Evolutionary conservation across 37 sponge, comb jelly and placozoan species (phyloP), one percentile per base, ranked within the genome.

Genomic region (Tethya wilhelma): DNA sequence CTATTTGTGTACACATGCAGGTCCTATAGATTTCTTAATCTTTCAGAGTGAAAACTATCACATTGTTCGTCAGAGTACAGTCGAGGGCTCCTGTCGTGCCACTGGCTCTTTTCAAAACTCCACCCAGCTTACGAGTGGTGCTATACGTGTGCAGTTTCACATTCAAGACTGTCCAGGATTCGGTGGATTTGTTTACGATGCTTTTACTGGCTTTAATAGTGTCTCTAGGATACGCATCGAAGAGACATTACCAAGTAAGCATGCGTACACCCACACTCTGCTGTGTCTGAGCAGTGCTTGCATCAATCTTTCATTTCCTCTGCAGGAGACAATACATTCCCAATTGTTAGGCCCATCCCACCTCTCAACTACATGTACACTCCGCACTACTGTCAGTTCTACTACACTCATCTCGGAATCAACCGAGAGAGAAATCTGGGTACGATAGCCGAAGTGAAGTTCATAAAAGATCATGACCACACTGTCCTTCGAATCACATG

Each of bases 201-300:
- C 91, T 4, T 91, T 82, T 83, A 91, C 88, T 3, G 91, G 91
- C 30, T 91, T 64, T 66, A 80, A 91, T 42, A 73, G 88, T 45
- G 43, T 71, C 12, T 91, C 91, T 0, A 44, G 91, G 56, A 91
- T 91, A 9, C 38, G 73, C 0, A 34, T 91, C 0, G 88, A 91
- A 67, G 91, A 91, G 40, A 31, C 77, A 19, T 57, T 57, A n/a
- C 80, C 80, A 39, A 32, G 82, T 82, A 72, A 42, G 82, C 25
- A 32, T 67, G 14, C 14, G 8, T 67, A 34, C 4, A 4, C 59
- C 23, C 17, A 9, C 26, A 9, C 14, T 14, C 14, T 58, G 59
- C 26, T 9, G 14, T n/a, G n/a, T n/a, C n/a, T n/a, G n/a, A n/a
- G n/a, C n/a, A n/a, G 14, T 14, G 14, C 53, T 49, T 49, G 53